Base-by-base conservation (phyloP, 2,113 vertebrate species). In the Hypocryptadius cinnamomeus region DNA sequence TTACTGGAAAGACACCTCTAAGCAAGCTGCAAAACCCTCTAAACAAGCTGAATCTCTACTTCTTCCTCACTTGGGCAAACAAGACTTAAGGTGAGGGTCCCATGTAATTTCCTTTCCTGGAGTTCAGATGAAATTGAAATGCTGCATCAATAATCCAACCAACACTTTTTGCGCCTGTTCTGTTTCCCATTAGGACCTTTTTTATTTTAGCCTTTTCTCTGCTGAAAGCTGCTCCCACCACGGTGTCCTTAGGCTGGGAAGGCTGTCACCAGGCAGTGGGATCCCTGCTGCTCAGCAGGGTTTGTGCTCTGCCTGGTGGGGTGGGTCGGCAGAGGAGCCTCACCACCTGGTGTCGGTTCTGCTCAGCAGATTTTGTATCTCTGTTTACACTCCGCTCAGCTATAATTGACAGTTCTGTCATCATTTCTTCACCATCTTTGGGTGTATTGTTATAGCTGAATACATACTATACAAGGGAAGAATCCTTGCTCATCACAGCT, bases 341-440 rank as follows among this genome's bases (percentile, higher is more conserved):
- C 77, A 88, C 69, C 93, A 91, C 90, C 84, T 94, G 91, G 33
- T 15, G 56, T 39, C 60, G 16, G 86, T 82, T 97, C 91, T 95
- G 88, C 94, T 95, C 93, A 86, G 92, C 90, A 91, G 72, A 85
- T 96, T 97, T 85, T 95, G 56, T 85, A 86, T 92, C 85, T 95
- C 83, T 97, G 92, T 97, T 97, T 98, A 96, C 74, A 87, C 76
- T 94, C 88, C 4, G 7, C 72, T 96, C 93, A 77, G 72, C 92
- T 80, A 51, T 96, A 97, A 97, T 95, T 97, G 97, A 94, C 97
- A 95, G 94, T 72, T 97, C 97, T 98, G 96, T 97, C 95, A 96
- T 86, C 90, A 28, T 95, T 97, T 94, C 84, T 96, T 95, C 94
- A 77, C 93, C 94, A 95, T 94, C 93, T 97, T 92, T 88, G 85